phyloP scores from a whole-genome alignment of 2,888 invertebrate species.

The Acanthacorydalis orientalis region DNA sequence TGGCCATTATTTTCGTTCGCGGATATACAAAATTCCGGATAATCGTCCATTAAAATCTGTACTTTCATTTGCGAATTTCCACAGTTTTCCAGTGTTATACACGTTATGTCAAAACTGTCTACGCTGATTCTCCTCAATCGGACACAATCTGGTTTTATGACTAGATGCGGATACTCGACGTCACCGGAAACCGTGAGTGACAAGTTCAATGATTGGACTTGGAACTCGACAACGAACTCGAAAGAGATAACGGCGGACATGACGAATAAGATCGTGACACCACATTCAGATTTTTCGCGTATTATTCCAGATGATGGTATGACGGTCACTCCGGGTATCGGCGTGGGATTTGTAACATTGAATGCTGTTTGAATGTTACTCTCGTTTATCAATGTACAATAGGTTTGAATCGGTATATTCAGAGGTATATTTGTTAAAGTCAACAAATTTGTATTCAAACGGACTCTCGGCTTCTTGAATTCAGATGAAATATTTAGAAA shows the following conservation, averaged over 20 bases:
- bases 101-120: conserved; percentile 17
- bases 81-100: conserved; percentile 19
- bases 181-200: conserved; percentile 26
- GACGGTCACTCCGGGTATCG: no score
- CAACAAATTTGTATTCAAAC: no score
- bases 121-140: conserved; percentile 29
- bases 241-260: conserved; percentile 7
- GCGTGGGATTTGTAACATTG: no score
- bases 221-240: conserved; percentile 8
- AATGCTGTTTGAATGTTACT: no score
- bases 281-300: no score
- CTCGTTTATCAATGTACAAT: no score
- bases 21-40: conserved; percentile 21
- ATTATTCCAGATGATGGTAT: no score
- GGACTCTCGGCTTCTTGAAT: no score
- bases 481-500: no score
- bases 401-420: neutral
- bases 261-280: no score
- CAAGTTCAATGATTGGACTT: conserved; percentile 24
- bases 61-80: conserved; percentile 16
- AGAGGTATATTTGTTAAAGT: neutral
- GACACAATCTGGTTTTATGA: conserved; percentile 31
- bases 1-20: conserved; percentile 11
- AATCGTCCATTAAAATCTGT: conserved; percentile 19
- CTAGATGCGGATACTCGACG: conserved; percentile 32